Conservation (phyloP, 2,113 vertebrate genomes). For the Centropus unirufus region DNA sequence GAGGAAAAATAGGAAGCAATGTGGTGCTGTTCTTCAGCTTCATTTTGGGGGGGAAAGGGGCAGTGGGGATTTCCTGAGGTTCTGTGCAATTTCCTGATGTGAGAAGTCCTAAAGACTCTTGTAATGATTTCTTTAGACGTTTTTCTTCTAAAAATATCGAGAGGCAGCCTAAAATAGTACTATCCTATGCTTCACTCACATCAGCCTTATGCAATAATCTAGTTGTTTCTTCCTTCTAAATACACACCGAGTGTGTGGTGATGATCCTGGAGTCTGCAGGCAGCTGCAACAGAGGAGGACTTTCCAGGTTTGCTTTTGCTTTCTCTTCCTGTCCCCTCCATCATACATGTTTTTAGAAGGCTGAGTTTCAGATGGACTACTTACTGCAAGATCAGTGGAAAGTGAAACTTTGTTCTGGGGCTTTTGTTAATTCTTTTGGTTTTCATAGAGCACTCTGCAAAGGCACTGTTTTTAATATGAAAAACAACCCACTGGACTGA, state of each 20-base stretch:
- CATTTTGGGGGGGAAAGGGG: not conserved
- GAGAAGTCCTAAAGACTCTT: not conserved
- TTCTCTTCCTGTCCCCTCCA: slow-evolving; percentile 47
- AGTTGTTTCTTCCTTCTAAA: not conserved
- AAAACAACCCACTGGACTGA: not conserved
- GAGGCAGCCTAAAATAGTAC: not conserved
- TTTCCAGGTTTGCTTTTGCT: slow-evolving; percentile 34
- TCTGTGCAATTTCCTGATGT: not conserved
- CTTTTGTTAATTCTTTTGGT: not conserved
- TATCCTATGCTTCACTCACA: not conserved
- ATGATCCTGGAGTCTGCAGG: not conserved
- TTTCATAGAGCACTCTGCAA: not conserved
- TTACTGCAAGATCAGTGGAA: not conserved
- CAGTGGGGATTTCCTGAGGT: not conserved
- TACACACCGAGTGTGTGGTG: not conserved
- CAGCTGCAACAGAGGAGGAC: not conserved
- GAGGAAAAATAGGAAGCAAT: not conserved
- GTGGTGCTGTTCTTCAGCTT: not conserved
- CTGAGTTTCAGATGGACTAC: not conserved
- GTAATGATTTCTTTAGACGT: not conserved
- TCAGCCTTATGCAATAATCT: not conserved
- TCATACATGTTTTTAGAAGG: not conserved
- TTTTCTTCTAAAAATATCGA: not conserved
- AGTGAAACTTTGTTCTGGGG: not conserved
- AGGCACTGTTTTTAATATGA: not conserved